A percentile compares a stretch with the other conserved stretches of the same genome.
Evolutionary conservation across 2,888 invertebrate genomes (phyloP).

Genomic region (Habroteleia sp.): DNA sequence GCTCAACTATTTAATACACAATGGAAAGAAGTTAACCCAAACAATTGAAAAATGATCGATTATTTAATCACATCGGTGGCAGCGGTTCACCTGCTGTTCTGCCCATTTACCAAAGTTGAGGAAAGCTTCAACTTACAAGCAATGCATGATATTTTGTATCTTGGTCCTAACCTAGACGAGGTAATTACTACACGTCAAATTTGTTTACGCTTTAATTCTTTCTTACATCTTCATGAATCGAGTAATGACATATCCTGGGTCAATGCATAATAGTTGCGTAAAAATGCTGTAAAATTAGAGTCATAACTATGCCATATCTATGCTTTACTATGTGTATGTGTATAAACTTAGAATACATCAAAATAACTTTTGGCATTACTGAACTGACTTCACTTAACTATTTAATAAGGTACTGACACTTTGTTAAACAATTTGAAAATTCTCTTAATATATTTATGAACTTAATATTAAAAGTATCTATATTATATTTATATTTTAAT

Average conservation of each 20-base stretch:
- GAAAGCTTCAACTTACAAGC: slow-evolving; percentile 99
- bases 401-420: slow-evolving; percentile 41
- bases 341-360: slow-evolving; percentile 59
- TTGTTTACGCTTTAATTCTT: slow-evolving; percentile 26
- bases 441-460: too few relatives aligned
- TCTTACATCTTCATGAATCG: slow-evolving; percentile 11
- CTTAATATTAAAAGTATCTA: too few relatives aligned
- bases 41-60: slow-evolving; percentile 83
- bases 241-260: slow-evolving; percentile 22
- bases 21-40: slow-evolving; percentile 41
- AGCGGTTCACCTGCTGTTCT: slow-evolving; percentile 90
- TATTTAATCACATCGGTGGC: slow-evolving; percentile 88
- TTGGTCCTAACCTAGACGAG: slow-evolving; percentile 90
- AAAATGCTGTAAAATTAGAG: slow-evolving; percentile 74
- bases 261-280: slow-evolving; percentile 65
- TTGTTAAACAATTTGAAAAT: too few relatives aligned
- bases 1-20: slow-evolving; percentile 14
- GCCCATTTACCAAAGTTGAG: slow-evolving; percentile 99
- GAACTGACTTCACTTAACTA: slow-evolving; percentile 33
- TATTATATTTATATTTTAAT: too few relatives aligned
- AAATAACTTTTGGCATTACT: slow-evolving; percentile 61
- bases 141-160: slow-evolving; percentile 96
- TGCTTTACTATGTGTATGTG: slow-evolving; percentile 45
- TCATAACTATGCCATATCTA: slow-evolving; percentile 46
- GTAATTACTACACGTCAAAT: slow-evolving; percentile 82